Evolutionary conservation across 2,797 vertebrate genomes (phyloP), one percentile per base, ranked within the genome.

Genomic region (Tauraco hartlaubi): DNA sequence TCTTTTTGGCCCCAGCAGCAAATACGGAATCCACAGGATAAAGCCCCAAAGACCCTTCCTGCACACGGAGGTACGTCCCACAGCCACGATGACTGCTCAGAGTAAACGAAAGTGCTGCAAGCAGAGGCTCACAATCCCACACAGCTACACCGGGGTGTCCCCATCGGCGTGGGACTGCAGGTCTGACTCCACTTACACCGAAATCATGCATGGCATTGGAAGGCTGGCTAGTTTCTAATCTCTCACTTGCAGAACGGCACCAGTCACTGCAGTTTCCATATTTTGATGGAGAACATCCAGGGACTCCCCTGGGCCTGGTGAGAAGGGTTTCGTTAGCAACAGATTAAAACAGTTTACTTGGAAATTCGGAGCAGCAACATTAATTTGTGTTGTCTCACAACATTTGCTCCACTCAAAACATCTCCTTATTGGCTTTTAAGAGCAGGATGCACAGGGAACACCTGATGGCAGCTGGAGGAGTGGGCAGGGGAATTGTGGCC

Each of bases 171-270:
- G 54, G 54, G 44, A 12, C 52, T 58, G 79, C 28, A 48, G 23
- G 23, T 14, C 4, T 0, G 41, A 25, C 26, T 55, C 19, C 44
- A 4, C 39, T 2, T 2, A 17, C 19, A 3, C 26, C 13, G 33
- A 62, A 62, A 25, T 21, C 48, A 28, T 0, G 2, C 48, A 16
- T 0, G 0, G 39, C 23, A 52, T 12, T 3, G 1, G 31, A 64
- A 54, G 15, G 25, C 8, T 49, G 68, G 29, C 28, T 19, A 37
- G 51, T 37, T 67, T 66, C 73, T 59, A 15, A 39, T 41, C 52
- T 77, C 85, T 43, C 31, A 26, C 14, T 22, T 74, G 44, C 48
- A 79, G 44, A 51, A 49, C 0, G 7, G 49, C 68, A 85, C 33
- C 43, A 20, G 33, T 26, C 31, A 31, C 52, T 71, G 74, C 62